These are phyloP conservation scores for Drosophila nr. fundita DNA, from an alignment of 2,888 invertebrate species.

Conservation along the genomic window DNA sequence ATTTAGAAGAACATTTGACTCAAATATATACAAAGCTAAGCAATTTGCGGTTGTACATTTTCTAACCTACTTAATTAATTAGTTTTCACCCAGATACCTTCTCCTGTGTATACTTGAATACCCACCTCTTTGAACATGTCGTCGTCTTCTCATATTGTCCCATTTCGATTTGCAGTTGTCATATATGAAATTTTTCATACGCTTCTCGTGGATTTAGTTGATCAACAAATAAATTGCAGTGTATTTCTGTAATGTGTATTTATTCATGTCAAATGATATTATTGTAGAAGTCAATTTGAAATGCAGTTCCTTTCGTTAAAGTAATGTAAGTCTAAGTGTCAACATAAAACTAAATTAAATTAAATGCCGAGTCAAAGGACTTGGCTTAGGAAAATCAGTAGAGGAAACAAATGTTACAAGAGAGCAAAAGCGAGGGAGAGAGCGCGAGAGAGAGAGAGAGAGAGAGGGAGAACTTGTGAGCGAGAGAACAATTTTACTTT, in stretches of 20 bases:
- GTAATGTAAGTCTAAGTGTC: slow-evolving; percentile 31
- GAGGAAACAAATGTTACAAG: slow-evolving; percentile 80
- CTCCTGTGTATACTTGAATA: background rate
- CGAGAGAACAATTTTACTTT: slow-evolving; percentile 71
- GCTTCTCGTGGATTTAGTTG: slow-evolving; percentile 33
- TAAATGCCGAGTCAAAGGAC: slow-evolving; percentile 48
- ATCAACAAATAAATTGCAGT: slow-evolving; percentile 31
- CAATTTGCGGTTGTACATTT: slow-evolving; percentile 44
- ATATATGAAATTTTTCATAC: slow-evolving; percentile 69
- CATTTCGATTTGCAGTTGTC: slow-evolving; percentile 23
- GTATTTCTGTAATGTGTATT: slow-evolving; percentile 37
- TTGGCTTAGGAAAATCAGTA: slow-evolving; percentile 39
- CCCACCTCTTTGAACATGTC: slow-evolving; percentile 39
- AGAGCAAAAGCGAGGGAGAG: slow-evolving; percentile 35
- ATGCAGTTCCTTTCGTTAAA: slow-evolving; percentile 56
- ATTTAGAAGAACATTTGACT: background rate
- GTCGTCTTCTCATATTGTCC: slow-evolving; percentile 61
- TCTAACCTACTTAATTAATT: slow-evolving; percentile 38
- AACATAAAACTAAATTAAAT: slow-evolving; percentile 45
- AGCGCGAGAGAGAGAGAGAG: slow-evolving; percentile 16
- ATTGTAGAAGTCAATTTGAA: slow-evolving; percentile 37
- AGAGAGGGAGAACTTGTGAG: slow-evolving; percentile 19
- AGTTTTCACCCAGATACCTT: slow-evolving; percentile 48
- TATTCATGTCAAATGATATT: slow-evolving; percentile 60
- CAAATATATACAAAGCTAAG: slow-evolving; percentile 19